A percentile compares a stretch with the other conserved stretches of the same genome.
Evolutionary conservation across 2,888 invertebrate genomes (phyloP).

Genomic region (Drosophila gaucha): DNA sequence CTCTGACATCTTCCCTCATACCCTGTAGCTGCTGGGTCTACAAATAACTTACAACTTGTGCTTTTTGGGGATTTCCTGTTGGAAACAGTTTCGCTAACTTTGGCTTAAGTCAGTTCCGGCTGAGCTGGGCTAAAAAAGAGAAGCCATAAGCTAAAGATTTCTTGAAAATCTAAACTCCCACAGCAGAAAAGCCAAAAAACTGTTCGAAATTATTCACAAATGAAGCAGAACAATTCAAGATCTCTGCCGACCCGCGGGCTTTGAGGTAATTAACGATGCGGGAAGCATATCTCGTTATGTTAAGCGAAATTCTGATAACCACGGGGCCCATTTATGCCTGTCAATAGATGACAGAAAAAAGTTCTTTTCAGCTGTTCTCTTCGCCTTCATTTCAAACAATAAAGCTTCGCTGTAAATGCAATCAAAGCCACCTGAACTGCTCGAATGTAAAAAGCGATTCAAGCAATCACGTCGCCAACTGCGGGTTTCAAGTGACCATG

Average conservation of each 20-base stretch:
- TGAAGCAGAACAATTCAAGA: no score
- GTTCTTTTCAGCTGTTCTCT: background rate
- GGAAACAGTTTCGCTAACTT: slow-evolving; percentile 27
- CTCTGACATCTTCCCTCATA: background rate
- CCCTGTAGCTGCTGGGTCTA: slow-evolving; percentile 1
- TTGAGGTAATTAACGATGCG: no score
- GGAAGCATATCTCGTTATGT: no score
- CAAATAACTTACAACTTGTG: slow-evolving; percentile 28
- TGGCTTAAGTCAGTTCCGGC: slow-evolving; percentile 38
- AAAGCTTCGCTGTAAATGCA: background rate
- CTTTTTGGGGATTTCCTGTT: slow-evolving; percentile 18
- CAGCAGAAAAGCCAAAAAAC: background rate
- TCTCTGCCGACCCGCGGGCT: no score
- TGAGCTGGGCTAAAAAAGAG: slow-evolving; percentile 8
- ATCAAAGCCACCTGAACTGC: background rate
- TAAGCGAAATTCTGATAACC: no score
- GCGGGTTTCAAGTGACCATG: slow-evolving; percentile 2
- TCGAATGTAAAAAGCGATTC: background rate
- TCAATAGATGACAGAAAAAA: no score
- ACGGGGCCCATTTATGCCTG: no score
- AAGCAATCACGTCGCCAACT: background rate
- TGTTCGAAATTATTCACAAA: no score
- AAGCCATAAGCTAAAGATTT: background rate
- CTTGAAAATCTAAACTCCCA: background rate
- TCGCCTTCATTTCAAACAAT: background rate